phyloP scores from a whole-genome alignment of 2,113 vertebrate species.

The Thermophis baileyi region DNA sequence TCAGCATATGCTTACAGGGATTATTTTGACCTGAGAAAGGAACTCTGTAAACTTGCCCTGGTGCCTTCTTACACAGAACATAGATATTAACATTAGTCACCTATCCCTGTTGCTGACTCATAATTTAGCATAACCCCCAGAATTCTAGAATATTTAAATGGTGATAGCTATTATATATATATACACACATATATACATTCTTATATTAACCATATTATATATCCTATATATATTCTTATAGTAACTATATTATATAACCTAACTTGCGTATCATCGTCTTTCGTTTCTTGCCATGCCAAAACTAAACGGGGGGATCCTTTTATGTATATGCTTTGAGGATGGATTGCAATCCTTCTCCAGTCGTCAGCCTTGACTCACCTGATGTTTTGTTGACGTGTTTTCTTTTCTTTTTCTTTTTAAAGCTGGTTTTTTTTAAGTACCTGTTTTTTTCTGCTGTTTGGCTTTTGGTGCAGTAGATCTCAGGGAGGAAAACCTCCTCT shows the following conservation, averaged over 20 bases:
- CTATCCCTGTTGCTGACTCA: neutral
- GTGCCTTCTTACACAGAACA: neutral
- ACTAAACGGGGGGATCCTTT: neutral
- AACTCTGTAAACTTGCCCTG: neutral
- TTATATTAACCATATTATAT: neutral
- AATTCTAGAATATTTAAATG: neutral
- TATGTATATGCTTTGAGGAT: neutral
- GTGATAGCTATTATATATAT: neutral
- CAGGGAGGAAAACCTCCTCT: neutral
- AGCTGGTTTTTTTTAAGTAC: neutral
- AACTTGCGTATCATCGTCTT: neutral
- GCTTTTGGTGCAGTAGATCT: neutral
- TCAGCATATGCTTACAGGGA: neutral
- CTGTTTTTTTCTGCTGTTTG: neutral
- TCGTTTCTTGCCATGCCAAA: neutral
- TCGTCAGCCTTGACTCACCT: neutral
- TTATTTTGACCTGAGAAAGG: neutral
- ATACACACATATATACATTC: no score
- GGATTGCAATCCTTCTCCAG: neutral
- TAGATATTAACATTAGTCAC: neutral
- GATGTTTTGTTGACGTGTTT: neutral
- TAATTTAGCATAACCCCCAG: neutral
- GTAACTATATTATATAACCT: neutral
- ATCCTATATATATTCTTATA: neutral
- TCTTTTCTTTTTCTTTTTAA: neutral